Conservation (phyloP, 2,888 invertebrate species). For the Phrixothrix hirtus region DNA sequence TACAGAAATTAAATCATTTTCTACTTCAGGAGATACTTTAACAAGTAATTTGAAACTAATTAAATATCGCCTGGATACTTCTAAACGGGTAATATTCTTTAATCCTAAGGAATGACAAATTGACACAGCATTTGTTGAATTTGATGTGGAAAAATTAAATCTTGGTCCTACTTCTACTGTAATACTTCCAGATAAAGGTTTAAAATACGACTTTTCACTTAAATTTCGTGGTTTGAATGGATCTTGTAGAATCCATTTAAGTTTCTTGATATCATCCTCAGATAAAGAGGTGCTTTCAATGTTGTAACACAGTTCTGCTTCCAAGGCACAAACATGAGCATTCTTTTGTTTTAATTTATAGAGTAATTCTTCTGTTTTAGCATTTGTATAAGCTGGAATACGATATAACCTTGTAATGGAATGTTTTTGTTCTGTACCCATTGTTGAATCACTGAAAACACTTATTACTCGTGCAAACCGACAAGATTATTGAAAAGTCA, state of each 20-base stretch:
- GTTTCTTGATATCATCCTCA: slow-evolving; percentile 64
- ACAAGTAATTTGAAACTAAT: slow-evolving; percentile 58
- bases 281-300: slow-evolving; percentile 67
- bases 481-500: slow-evolving; percentile 11
- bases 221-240: slow-evolving; percentile 67
- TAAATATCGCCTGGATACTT: slow-evolving; percentile 78
- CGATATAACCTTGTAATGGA: slow-evolving; percentile 64
- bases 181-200: slow-evolving; percentile 53
- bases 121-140: slow-evolving; percentile 94
- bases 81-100: slow-evolving; percentile 74
- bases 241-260: slow-evolving; percentile 80
- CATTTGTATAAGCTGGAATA: slow-evolving; percentile 63
- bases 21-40: slow-evolving; percentile 51
- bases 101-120: slow-evolving; percentile 87
- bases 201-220: slow-evolving; percentile 59
- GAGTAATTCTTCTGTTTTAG: slow-evolving; percentile 64
- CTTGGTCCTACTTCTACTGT: slow-evolving; percentile 90
- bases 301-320: slow-evolving; percentile 82
- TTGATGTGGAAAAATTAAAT: slow-evolving; percentile 93
- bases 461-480: slow-evolving; percentile 1
- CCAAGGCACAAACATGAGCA: slow-evolving; percentile 58
- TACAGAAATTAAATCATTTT: slow-evolving; percentile 61
- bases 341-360: slow-evolving; percentile 59
- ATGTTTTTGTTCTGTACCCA: slow-evolving; percentile 15
- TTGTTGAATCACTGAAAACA: slow-evolving; percentile 1